Evolutionary conservation across 1,140 invertebrate genomes (phyloP).

Genomic region (Eueides isabella): DNA sequence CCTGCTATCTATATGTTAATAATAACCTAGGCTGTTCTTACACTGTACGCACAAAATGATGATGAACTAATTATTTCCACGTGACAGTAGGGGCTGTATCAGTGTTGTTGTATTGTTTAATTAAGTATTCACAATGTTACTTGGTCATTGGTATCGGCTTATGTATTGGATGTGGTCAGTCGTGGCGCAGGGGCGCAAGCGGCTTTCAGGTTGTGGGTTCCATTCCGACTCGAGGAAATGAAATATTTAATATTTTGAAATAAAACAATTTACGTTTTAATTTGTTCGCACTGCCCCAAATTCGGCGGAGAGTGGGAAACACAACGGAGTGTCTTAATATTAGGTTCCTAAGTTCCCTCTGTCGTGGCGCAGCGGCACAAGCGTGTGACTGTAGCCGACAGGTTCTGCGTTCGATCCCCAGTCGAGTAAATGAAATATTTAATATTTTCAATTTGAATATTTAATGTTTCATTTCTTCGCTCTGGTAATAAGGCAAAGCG

Average conservation of each 20-base stretch:
- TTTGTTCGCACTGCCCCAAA: neutral
- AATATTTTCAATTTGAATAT: too few species aligned
- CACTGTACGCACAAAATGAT: neutral
- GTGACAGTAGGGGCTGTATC: neutral
- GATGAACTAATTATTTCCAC: neutral
- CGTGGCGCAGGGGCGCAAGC: neutral
- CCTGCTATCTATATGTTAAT: too few species aligned
- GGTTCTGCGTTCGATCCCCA: neutral
- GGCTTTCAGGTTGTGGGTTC: neutral
- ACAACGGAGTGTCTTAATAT: too few species aligned
- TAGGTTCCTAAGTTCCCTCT: too few species aligned
- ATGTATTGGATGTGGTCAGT: too few species aligned
- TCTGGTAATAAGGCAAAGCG: neutral
- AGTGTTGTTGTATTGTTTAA: neutral
- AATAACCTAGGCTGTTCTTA: too few species aligned
- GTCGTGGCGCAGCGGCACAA: neutral
- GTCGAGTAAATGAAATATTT: neutral
- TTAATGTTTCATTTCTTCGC: neutral
- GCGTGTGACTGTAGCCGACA: neutral
- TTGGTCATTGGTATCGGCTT: too few species aligned
- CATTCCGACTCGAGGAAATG: neutral
- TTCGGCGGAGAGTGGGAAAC: too few species aligned
- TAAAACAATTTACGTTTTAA: neutral
- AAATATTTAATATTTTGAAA: neutral
- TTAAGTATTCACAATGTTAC: too few species aligned